phyloP scores from a whole-genome alignment of 2,888 invertebrate genomes.

The Xestia ashworthii region DNA sequence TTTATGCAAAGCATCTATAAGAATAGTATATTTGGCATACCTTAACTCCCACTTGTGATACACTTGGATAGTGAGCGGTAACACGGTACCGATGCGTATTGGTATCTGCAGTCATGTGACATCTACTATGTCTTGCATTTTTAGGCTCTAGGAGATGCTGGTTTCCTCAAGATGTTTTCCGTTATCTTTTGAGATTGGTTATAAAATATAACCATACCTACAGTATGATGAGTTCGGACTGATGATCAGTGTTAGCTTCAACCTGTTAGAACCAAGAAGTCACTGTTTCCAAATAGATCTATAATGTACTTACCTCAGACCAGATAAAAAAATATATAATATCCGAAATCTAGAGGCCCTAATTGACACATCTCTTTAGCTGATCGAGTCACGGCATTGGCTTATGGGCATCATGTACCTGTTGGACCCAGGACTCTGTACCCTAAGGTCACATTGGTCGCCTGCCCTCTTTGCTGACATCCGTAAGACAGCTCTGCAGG shows the following conservation, averaged over 20 bases:
- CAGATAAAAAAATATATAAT: too few species aligned
- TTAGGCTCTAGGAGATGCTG: background rate
- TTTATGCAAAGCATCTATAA: background rate
- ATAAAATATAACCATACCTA: background rate
- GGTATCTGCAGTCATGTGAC: too few species aligned
- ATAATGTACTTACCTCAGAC: background rate
- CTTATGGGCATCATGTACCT: conserved; percentile 83
- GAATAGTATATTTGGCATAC: background rate
- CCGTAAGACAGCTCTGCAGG: conserved; percentile 79
- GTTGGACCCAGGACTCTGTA: conserved; percentile 80
- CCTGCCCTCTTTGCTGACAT: conserved; percentile 79
- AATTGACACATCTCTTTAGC: conserved; percentile 67
- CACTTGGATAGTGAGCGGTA: too few species aligned
- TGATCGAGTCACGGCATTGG: conserved; percentile 79
- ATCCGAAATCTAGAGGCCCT: background rate
- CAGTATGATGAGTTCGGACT: background rate
- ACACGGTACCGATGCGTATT: too few species aligned
- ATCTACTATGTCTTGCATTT: too few species aligned
- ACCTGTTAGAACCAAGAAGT: background rate
- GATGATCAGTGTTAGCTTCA: background rate
- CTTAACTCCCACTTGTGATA: too few species aligned
- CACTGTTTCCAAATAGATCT: background rate
- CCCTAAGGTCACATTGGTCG: conserved; percentile 78
- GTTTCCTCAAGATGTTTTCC: background rate
- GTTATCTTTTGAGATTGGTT: background rate